Percentiles rank a stretch among this genome's conserved stretches.
Conservation (phyloP, 2,888 invertebrate species). For the Omphaloscelis lunosa region DNA sequence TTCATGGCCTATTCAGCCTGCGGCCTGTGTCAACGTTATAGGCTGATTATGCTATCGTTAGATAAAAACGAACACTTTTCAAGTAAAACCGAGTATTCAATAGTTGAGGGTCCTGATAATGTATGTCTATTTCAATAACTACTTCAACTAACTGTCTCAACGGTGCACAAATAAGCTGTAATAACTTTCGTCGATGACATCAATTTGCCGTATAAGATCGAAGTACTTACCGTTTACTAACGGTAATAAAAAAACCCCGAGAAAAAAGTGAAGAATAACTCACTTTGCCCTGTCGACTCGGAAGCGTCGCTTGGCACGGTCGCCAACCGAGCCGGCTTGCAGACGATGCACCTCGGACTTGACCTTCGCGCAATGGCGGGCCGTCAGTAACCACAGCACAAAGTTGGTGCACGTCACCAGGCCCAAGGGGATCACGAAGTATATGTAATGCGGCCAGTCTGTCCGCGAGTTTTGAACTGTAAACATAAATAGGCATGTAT, state of each 20-base stretch:
- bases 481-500: conserved; percentile 55
- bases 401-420: conserved; percentile 92
- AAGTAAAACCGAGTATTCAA: background rate
- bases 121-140: conserved; percentile 4
- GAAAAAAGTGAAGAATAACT: conserved; percentile 67
- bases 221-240: conserved; percentile 20
- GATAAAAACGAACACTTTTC: background rate
- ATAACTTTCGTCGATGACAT: conserved; percentile 9
- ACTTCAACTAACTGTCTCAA: background rate
- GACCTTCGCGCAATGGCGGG: conserved; percentile 93
- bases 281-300: conserved; percentile 93
- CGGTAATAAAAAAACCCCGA: background rate
- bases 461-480: conserved; percentile 81
- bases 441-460: conserved; percentile 90
- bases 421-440: conserved; percentile 92
- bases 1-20: no score
- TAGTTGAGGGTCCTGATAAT: background rate
- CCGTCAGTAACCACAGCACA: conserved; percentile 92
- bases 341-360: conserved; percentile 94
- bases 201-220: background rate
- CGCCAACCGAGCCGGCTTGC: conserved; percentile 92
- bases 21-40: no score
- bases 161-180: conserved; percentile 11
- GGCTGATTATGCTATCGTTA: background rate
- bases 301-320: conserved; percentile 91